Conservation (phyloP, 2,797 vertebrate species). For the Poeciliopsis presidionis region DNA sequence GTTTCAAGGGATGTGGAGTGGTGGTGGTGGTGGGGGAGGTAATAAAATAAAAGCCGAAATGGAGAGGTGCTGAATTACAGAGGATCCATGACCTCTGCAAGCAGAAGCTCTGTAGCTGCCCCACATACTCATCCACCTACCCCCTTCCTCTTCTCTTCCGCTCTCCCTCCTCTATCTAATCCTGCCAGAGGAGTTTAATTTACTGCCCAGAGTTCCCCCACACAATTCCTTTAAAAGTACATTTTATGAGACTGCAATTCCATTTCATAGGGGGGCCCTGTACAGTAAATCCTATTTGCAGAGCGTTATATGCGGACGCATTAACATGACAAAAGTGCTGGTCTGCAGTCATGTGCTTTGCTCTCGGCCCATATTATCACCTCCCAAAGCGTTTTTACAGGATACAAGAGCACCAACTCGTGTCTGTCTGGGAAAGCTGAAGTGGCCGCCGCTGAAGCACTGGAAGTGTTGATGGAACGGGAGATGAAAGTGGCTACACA, state of each 20-base stretch:
- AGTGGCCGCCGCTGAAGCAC: conserved; percentile 40
- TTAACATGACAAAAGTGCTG: conserved; percentile 85
- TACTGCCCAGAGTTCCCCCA: conserved; percentile 78
- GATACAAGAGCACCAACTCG: conserved; percentile 56
- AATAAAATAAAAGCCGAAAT: conserved; percentile 46
- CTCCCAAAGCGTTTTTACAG: conserved; percentile 71
- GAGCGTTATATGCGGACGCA: conserved; percentile 77
- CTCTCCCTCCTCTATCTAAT: conserved; percentile 71
- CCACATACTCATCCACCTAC: conserved; percentile 50
- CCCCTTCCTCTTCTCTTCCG: conserved; percentile 36
- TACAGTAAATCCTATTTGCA: conserved; percentile 85
- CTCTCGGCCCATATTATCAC: conserved; percentile 69
- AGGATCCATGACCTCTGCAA: conserved; percentile 63
- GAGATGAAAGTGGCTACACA: conserved; percentile 62
- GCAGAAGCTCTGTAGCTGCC: conserved; percentile 39
- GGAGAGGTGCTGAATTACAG: conserved; percentile 60
- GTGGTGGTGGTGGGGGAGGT: background rate
- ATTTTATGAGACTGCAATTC: conserved; percentile 84
- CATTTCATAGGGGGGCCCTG: conserved; percentile 77
- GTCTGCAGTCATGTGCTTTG: conserved; percentile 71
- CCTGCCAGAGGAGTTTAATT: conserved; percentile 82
- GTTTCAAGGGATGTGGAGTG: conserved; percentile 20
- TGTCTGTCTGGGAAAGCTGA: conserved; percentile 68
- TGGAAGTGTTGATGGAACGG: conserved; percentile 45
- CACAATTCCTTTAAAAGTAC: conserved; percentile 85